Evolutionary conservation across 2,113 vertebrate genomes (phyloP).

Genomic region (Spermophilus dauricus): DNA sequence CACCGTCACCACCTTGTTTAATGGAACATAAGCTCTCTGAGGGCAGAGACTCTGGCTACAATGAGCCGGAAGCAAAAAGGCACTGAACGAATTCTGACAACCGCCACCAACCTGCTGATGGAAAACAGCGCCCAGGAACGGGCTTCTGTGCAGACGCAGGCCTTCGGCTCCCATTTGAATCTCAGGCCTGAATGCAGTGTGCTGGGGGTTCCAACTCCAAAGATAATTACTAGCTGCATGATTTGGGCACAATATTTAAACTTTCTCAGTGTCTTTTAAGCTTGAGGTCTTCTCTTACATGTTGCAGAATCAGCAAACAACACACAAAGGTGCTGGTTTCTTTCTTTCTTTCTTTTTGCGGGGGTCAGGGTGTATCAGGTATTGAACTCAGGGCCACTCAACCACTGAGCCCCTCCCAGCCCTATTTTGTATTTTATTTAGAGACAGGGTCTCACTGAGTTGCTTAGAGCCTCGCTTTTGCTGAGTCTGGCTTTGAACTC

Average conservation of each 20-base stretch:
- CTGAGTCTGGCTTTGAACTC: too few species aligned
- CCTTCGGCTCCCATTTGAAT: background rate
- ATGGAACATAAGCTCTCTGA: background rate
- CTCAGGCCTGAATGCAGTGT: background rate
- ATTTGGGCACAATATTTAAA: background rate
- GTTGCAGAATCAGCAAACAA: background rate
- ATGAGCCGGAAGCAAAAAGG: background rate
- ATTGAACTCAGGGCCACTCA: too few species aligned
- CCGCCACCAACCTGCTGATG: background rate
- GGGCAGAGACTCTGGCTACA: background rate
- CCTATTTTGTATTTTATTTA: too few species aligned
- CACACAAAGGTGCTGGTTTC: background rate
- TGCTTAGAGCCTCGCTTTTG: too few species aligned
- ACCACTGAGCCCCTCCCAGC: too few species aligned
- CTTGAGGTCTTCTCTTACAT: background rate
- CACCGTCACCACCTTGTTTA: background rate
- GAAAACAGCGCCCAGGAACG: background rate
- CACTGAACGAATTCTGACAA: background rate
- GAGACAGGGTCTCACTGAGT: too few species aligned
- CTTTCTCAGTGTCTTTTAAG: background rate
- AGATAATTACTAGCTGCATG: background rate
- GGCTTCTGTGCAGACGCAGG: background rate
- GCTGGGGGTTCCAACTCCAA: background rate
- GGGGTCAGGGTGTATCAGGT: too few species aligned
- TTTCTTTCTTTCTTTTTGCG: background rate